These are phyloP conservation scores for Takifugu flavidus DNA, from an alignment of 2,113 vertebrate species.

Conservation along the genomic window DNA sequence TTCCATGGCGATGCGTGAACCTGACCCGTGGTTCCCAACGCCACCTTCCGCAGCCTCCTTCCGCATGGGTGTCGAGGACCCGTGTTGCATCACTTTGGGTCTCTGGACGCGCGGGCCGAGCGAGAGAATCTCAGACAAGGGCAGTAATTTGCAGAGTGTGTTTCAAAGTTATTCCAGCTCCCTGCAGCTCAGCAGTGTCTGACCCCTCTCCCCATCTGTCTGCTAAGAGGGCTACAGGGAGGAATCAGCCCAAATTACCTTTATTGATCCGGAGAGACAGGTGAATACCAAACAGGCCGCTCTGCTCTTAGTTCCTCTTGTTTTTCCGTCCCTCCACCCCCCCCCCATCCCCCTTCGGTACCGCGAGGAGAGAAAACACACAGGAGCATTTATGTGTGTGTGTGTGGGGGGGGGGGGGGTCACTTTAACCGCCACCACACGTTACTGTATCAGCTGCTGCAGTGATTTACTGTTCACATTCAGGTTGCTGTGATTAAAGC, in stretches of 20 bases:
- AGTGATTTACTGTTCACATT: conserved; percentile 58
- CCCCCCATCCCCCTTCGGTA: conserved; percentile 19
- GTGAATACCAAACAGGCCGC: conserved; percentile 75
- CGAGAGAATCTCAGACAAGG: conserved; percentile 61
- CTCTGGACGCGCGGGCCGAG: conserved; percentile 35
- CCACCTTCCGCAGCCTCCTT: conserved; percentile 20
- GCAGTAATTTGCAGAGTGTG: conserved; percentile 68
- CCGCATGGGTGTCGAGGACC: conserved; percentile 23
- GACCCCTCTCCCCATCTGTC: conserved; percentile 70
- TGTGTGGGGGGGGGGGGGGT: not conserved
- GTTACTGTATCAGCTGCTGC: conserved; percentile 40
- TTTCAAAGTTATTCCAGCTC: conserved; percentile 74
- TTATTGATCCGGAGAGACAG: conserved; percentile 78
- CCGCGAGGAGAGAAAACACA: conserved; percentile 18
- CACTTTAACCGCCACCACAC: conserved; percentile 23
- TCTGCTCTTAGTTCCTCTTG: conserved; percentile 20
- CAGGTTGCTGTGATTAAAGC: conserved; percentile 57
- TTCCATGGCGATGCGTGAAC: conserved; percentile 50
- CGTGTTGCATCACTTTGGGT: conserved; percentile 14
- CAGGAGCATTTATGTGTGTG: conserved; percentile 24
- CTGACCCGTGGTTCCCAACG: conserved; percentile 39
- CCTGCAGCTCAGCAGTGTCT: conserved; percentile 68
- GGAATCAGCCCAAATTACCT: conserved; percentile 77
- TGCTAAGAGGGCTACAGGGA: conserved; percentile 73
- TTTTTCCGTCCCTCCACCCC: conserved; percentile 43